phyloP scores from a whole-genome alignment of 2,888 invertebrate genomes.

The Synergus gifuensis region DNA sequence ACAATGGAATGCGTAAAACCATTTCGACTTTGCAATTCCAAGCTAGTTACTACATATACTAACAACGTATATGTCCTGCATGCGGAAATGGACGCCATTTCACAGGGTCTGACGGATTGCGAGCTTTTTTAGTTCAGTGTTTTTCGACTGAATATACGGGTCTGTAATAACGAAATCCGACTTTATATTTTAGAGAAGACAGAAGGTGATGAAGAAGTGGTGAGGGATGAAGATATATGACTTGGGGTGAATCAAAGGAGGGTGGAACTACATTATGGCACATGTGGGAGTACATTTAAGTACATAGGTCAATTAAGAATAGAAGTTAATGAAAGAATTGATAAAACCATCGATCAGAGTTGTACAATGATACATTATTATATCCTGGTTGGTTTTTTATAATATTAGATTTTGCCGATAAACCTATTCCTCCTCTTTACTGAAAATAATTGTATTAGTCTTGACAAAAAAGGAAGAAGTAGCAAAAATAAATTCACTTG shows the following conservation, averaged over 20 bases:
- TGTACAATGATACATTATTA: not conserved
- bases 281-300: not conserved
- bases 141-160: slow-evolving; percentile 23
- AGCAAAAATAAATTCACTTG: not conserved
- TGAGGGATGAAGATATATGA: slow-evolving; percentile 25
- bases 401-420: not conserved
- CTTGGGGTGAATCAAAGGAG: slow-evolving; percentile 15
- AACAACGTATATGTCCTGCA: slow-evolving; percentile 26
- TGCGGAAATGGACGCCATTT: slow-evolving; percentile 39
- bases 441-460: not conserved
- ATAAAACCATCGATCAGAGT: not conserved
- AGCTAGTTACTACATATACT: not conserved
- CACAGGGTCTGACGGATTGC: slow-evolving; percentile 30
- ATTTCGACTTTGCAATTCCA: slow-evolving; percentile 21
- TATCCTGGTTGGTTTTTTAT: not conserved
- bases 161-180: slow-evolving; percentile 33
- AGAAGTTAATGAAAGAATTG: not conserved
- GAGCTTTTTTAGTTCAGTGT: slow-evolving; percentile 30
- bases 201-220: slow-evolving; percentile 10
- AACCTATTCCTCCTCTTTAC: not conserved
- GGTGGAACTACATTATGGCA: slow-evolving; percentile 8
- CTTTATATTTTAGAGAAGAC: slow-evolving; percentile 32
- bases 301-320: not conserved
- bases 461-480: not conserved
- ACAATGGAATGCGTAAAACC: slow-evolving; percentile 29